Percentiles rank a stretch among this genome's conserved stretches.
phyloP scores from a whole-genome alignment of 1,140 invertebrate genomes.

The Rhynchophorus ferrugineus region DNA sequence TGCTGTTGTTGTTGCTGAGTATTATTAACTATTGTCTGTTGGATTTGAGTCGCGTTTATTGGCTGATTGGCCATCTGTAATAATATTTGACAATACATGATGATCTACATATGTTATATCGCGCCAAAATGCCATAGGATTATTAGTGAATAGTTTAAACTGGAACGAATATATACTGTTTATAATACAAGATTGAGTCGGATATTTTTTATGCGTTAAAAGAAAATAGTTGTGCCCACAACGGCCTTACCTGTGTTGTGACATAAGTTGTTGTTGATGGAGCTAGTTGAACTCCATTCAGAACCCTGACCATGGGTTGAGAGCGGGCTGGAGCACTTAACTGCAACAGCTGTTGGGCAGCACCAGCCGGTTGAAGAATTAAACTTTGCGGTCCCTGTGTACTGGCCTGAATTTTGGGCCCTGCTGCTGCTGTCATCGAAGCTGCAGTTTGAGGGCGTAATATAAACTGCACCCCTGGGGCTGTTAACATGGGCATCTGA shows the following conservation, averaged over 20 bases:
- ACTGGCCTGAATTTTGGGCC: conserved; percentile 16
- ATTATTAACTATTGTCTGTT: conserved; percentile 24
- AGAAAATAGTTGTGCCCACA: neutral
- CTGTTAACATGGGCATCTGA: conserved; percentile 38
- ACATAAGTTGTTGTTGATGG: conserved; percentile 39
- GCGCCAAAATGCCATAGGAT: no score
- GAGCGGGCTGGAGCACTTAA: conserved; percentile 38
- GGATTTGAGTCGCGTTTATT: conserved; percentile 24
- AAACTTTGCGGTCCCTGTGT: conserved; percentile 41
- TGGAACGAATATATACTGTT: no score
- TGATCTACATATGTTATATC: no score
- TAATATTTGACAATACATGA: neutral
- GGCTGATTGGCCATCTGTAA: conserved; percentile 28
- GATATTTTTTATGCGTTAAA: no score
- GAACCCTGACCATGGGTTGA: conserved; percentile 45
- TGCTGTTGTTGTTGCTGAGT: conserved; percentile 20
- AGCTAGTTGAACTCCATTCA: conserved; percentile 43
- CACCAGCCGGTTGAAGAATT: conserved; percentile 36
- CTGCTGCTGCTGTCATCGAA: conserved; percentile 34
- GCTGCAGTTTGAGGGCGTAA: conserved; percentile 43
- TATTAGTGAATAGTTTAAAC: no score
- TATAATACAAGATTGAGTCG: no score
- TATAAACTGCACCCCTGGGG: conserved; percentile 46
- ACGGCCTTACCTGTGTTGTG: conserved; percentile 27
- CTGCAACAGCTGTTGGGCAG: conserved; percentile 32